Conservation (phyloP, 2,797 vertebrate species). For the Acanthurus tractus region DNA sequence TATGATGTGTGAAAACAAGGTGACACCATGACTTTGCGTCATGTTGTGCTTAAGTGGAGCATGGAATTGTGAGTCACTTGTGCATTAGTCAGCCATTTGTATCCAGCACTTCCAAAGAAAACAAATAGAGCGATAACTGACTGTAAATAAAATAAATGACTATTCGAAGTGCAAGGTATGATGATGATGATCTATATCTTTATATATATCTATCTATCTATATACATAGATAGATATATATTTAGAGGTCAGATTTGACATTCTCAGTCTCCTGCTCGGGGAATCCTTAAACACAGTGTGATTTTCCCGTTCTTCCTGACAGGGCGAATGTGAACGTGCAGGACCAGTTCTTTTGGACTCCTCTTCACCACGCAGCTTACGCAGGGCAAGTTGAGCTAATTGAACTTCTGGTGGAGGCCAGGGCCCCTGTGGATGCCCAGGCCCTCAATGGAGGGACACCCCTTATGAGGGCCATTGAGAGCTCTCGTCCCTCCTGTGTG, state of each 20-base stretch:
- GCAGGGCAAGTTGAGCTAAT: slow-evolving; percentile 89
- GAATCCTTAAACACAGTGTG: not conserved
- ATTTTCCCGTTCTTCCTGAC: slow-evolving; percentile 26
- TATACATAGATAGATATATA: not conserved
- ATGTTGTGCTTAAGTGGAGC: too few relatives aligned
- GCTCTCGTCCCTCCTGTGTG: slow-evolving; percentile 88
- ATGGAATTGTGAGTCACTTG: not conserved
- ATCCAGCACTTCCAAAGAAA: not conserved
- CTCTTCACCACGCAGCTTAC: slow-evolving; percentile 93
- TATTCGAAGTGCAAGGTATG: too few relatives aligned
- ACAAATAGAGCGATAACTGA: not conserved
- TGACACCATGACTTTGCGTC: too few relatives aligned
- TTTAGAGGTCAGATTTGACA: not conserved
- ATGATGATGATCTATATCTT: too few relatives aligned
- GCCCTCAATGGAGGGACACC: slow-evolving; percentile 90
- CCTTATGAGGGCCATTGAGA: slow-evolving; percentile 92
- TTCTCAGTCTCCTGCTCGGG: not conserved
- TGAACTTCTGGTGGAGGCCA: slow-evolving; percentile 87
- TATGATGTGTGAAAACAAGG: too few relatives aligned
- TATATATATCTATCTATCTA: too few relatives aligned
- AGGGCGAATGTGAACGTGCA: slow-evolving; percentile 86
- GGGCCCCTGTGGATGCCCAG: slow-evolving; percentile 85
- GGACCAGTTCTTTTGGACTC: slow-evolving; percentile 95
- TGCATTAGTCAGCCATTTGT: not conserved
- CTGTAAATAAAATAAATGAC: not conserved